Percentiles rank a stretch among this genome's conserved stretches.
phyloP scores from a whole-genome alignment of 1,140 invertebrate genomes.

The Ptiloglossa arizonensis region DNA sequence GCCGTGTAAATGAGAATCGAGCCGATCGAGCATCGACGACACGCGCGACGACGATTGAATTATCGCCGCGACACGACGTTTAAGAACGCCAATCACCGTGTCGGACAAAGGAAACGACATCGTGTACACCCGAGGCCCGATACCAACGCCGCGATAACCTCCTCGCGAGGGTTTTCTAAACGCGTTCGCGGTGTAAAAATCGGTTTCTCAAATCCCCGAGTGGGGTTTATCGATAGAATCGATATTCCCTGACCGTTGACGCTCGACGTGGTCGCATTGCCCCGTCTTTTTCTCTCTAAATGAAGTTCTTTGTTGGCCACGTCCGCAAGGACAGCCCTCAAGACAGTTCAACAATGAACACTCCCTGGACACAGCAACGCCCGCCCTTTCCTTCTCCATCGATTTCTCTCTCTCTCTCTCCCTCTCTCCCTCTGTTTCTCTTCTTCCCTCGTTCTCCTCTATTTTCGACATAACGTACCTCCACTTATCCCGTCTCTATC shows the following conservation, averaged over 20 bases:
- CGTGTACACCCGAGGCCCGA: too few relatives aligned
- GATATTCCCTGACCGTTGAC: slow-evolving; percentile 47
- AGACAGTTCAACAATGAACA: slow-evolving; percentile 60
- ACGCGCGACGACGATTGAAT: not conserved
- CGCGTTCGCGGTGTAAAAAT: slow-evolving; percentile 9
- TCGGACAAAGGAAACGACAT: not conserved
- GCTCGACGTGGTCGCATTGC: slow-evolving; percentile 24
- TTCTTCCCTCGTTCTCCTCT: slow-evolving; percentile 17
- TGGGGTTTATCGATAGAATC: slow-evolving; percentile 39
- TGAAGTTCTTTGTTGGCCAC: slow-evolving; percentile 62
- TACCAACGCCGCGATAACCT: too few relatives aligned
- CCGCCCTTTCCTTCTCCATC: slow-evolving; percentile 25
- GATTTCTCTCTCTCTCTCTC: not conserved
- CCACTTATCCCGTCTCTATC: slow-evolving; percentile 52
- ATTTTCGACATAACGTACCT: slow-evolving; percentile 40
- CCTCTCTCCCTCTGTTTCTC: not conserved
- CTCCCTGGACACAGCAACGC: slow-evolving; percentile 52
- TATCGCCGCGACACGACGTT: not conserved
- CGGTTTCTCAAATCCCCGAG: slow-evolving; percentile 27
- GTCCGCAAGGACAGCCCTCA: slow-evolving; percentile 62
- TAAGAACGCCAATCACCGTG: not conserved
- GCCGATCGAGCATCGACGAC: too few relatives aligned
- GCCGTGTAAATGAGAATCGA: too few relatives aligned
- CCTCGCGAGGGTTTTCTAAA: too few relatives aligned
- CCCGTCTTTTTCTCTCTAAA: slow-evolving; percentile 57